These are phyloP conservation scores for Bilobella aurantiaca DNA, from an alignment of 1,140 invertebrate species.

Conservation along the genomic window DNA sequence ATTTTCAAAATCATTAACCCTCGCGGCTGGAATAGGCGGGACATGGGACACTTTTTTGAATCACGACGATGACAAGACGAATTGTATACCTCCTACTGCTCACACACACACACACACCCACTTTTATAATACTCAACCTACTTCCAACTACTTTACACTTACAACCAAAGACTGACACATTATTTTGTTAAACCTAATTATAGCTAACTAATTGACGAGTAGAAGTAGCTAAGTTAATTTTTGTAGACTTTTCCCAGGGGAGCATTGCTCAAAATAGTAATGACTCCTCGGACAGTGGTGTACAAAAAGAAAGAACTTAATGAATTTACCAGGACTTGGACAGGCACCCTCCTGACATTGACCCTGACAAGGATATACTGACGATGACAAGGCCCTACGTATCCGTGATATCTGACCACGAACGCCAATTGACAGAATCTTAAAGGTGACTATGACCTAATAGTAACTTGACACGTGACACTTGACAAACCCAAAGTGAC, in stretches of 20 bases:
- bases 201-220: background rate
- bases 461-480: too few relatives aligned
- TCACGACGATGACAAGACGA: constrained; percentile 17
- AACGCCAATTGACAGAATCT: too few relatives aligned
- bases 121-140: constrained; percentile 24
- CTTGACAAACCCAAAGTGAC: too few relatives aligned
- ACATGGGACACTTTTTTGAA: constrained; percentile 15
- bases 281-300: background rate
- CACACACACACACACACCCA: background rate
- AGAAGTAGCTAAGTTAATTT: background rate
- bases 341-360: too few relatives aligned
- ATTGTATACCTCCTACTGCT: too few relatives aligned
- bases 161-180: constrained; percentile 35
- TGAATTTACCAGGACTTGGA: background rate
- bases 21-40: too few relatives aligned
- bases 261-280: background rate
- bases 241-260: background rate
- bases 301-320: background rate
- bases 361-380: too few relatives aligned
- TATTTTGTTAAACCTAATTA: background rate
- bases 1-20: too few relatives aligned
- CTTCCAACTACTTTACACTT: constrained; percentile 33
- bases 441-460: too few relatives aligned
- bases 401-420: too few relatives aligned
- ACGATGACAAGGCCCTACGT: too few relatives aligned